A percentile compares a stretch with the other conserved stretches of the same genome.
These are phyloP conservation scores for Andrena bucephala DNA, from an alignment of 2,888 invertebrate genomes.

Conservation along the genomic window DNA sequence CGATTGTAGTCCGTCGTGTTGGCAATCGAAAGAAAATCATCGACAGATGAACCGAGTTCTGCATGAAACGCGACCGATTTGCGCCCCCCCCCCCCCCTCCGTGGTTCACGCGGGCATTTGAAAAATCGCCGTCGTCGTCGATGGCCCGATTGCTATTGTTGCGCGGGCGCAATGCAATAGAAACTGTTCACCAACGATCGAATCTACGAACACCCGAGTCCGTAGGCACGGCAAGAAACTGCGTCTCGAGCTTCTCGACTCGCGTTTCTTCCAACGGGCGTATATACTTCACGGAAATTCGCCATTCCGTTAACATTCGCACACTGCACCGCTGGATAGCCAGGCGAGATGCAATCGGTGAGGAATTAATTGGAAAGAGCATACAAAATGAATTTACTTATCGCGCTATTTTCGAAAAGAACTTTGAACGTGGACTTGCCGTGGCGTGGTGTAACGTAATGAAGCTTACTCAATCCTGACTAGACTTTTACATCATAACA, in stretches of 20 bases:
- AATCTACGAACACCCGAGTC: not conserved
- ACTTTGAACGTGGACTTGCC: too few species aligned
- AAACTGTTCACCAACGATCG: not conserved
- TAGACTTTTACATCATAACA: too few species aligned
- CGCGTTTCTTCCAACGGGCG: conserved; percentile 8
- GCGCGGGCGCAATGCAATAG: conserved; percentile 64
- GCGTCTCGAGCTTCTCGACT: not conserved
- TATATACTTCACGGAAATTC: conserved; percentile 7
- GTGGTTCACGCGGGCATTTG: not conserved
- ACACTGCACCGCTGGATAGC: not conserved
- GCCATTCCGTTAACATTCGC: not conserved
- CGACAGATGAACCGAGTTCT: not conserved
- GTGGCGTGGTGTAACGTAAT: too few species aligned
- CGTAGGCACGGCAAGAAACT: conserved; percentile 3
- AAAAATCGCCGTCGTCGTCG: conserved; percentile 11
- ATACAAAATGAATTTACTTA: not conserved
- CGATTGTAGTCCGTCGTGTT: not conserved
- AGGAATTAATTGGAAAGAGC: not conserved
- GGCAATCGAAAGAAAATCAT: conserved; percentile 10
- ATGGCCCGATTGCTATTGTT: conserved; percentile 51
- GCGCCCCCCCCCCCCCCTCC: not conserved
- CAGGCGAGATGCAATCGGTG: not conserved
- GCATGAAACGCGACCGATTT: conserved; percentile 3
- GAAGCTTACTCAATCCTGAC: too few species aligned
- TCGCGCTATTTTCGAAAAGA: not conserved